phyloP scores from a whole-genome alignment of 2,113 vertebrate species.

The Neolamprologus devosi region DNA sequence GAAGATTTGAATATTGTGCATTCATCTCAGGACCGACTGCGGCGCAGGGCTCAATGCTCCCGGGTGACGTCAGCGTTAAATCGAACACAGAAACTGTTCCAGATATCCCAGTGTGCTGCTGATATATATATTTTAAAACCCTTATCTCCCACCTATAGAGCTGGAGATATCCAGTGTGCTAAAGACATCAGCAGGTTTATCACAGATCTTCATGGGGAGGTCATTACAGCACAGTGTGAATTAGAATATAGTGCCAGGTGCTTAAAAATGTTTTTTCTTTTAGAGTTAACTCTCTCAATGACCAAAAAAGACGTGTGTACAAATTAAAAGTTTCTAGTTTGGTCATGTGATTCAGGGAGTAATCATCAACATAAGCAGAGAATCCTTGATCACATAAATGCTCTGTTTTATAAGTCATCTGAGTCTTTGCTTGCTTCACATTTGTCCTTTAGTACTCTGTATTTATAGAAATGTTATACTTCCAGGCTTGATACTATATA shows the following conservation, averaged over 20 bases:
- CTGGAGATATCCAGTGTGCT: slow-evolving; percentile 21
- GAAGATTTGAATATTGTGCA: slow-evolving; percentile 74
- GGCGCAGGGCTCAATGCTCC: slow-evolving; percentile 55
- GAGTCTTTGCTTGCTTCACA: neutral
- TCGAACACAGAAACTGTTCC: slow-evolving; percentile 31
- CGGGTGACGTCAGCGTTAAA: slow-evolving; percentile 66
- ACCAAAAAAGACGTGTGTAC: neutral
- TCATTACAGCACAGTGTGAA: neutral
- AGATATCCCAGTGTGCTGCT: slow-evolving; percentile 14
- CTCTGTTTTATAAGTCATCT: neutral
- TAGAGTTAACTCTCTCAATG: neutral
- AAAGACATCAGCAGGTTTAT: slow-evolving; percentile 6
- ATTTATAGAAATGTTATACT: neutral
- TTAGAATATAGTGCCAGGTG: neutral
- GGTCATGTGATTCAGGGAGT: neutral
- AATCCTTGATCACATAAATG: neutral
- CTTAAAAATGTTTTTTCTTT: neutral
- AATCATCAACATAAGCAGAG: neutral
- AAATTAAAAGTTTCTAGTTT: neutral
- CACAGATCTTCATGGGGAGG: neutral
- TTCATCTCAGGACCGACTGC: slow-evolving; percentile 79
- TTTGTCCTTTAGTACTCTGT: neutral
- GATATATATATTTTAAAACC: neutral
- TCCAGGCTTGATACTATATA: neutral
- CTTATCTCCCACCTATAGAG: neutral